A percentile compares a stretch with the other conserved stretches of the same genome.
phyloP scores from a whole-genome alignment of 2,797 vertebrate species.

The Sciaenops ocellatus region DNA sequence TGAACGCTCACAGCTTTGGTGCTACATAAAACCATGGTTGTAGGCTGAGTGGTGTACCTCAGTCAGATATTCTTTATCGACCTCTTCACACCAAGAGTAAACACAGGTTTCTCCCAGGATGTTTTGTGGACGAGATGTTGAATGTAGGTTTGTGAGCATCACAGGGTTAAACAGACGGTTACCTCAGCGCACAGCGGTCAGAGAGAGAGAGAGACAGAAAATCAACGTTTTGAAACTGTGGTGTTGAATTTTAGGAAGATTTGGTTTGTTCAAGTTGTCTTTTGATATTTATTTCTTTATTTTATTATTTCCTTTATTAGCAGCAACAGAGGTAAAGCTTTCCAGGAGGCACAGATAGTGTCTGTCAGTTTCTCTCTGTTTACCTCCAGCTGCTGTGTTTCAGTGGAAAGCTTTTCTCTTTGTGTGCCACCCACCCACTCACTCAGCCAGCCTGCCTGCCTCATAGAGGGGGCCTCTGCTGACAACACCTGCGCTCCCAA shows the following conservation, averaged over 20 bases:
- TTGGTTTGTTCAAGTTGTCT: background rate
- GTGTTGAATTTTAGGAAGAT: background rate
- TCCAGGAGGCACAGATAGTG: constrained; percentile 19
- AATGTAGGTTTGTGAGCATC: background rate
- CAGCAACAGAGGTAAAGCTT: constrained; percentile 3
- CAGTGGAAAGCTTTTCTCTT: constrained; percentile 56
- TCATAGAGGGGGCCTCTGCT: constrained; percentile 64
- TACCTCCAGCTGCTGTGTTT: constrained; percentile 51
- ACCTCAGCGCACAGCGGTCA: background rate
- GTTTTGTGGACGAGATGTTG: constrained; percentile 2
- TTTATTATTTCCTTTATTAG: background rate
- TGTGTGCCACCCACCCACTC: constrained; percentile 50
- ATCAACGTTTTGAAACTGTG: constrained; percentile 26
- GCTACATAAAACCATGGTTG: background rate
- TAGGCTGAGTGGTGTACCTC: background rate
- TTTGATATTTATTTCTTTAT: constrained; percentile 19
- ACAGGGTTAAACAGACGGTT: background rate
- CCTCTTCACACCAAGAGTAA: constrained; percentile 11
- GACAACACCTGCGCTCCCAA: constrained; percentile 69
- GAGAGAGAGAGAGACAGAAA: background rate
- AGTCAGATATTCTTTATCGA: constrained; percentile 15
- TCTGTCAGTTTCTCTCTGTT: constrained; percentile 28
- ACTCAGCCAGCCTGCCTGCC: constrained; percentile 30
- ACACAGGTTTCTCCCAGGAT: constrained; percentile 11
- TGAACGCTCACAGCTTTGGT: background rate